Base-by-base conservation (phyloP, 2,888 invertebrate species). In the Camponotus fellah region DNA sequence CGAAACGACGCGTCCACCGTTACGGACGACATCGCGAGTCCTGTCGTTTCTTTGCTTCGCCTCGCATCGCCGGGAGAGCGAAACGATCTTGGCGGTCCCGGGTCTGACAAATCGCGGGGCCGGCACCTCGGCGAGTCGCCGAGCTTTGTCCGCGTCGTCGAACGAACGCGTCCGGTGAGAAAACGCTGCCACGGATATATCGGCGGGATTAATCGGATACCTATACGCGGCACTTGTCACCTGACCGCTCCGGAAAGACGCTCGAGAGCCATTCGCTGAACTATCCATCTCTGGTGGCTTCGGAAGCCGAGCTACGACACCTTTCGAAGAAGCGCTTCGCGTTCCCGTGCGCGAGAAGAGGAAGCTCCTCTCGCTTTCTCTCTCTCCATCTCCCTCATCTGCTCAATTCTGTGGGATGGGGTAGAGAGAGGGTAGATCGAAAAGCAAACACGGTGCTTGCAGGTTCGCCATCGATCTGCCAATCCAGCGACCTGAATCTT, bases 401-500 rank as follows among this genome's bases (percentile, higher is more conserved):
- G 68, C 80, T 82, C 53, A 81, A 81, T 65, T 82, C 40, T n/a
- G 80, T 82, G 79, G 56, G 53, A 79, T 72, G 80, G 43, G 26
- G 58, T 9, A 49, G 58, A 86, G 77, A 68, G 85, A 82, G 79
- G 85, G 84, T 87, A 87, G 88, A 91, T 90, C 89, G 91, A 89
- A 90, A 89, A 89, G 82, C 87, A 87, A 91, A 87, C 88, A 91
- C 85, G 4, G 26, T n/a, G 86, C 88, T 87, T 85, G 75, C 82
- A 46, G 60, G 46, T 56, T 74, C 79, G 71, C 77, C 80, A 87
- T 88, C 90, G 88, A 88, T 89, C 86, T 83, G 82, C 71, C 86
- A 85, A 86, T 88, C 64, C 79, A 37, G 66, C 82, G 79, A 65
- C 58, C 65, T 82, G 77, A 17, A 76, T 66, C 46, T 43, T 66